These are phyloP conservation scores for Nylanderia fulva DNA, from an alignment of 1,140 invertebrate species.

Conservation along the genomic window DNA sequence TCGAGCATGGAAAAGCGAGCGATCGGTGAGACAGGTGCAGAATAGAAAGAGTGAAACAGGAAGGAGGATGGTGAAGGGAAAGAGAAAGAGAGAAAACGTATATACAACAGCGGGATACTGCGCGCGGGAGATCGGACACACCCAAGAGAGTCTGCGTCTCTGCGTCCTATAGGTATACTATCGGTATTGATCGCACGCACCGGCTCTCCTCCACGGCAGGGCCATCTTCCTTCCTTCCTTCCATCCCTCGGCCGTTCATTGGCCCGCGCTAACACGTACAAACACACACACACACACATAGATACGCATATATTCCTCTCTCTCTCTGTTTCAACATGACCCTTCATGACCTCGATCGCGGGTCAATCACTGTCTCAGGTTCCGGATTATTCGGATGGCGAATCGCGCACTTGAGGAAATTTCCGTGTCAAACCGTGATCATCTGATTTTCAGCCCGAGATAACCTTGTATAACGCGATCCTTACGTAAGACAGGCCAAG, in stretches of 20 bases:
- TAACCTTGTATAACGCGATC: neutral
- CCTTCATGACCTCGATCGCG: slow-evolving; percentile 25
- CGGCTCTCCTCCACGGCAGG: slow-evolving; percentile 55
- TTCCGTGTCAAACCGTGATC: neutral
- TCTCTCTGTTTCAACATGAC: neutral
- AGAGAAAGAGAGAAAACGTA: neutral
- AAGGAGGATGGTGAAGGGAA: too few relatives aligned
- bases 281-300: neutral
- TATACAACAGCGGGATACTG: slow-evolving; percentile 54
- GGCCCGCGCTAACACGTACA: slow-evolving; percentile 37
- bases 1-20: neutral
- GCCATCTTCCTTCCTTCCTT: slow-evolving; percentile 47
- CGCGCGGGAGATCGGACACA: slow-evolving; percentile 73
- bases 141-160: slow-evolving; percentile 71
- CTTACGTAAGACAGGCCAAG: neutral
- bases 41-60: slow-evolving; percentile 59
- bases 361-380: slow-evolving; percentile 9
- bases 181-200: slow-evolving; percentile 77
- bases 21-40: slow-evolving; percentile 3
- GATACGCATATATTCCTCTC: neutral
- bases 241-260: slow-evolving; percentile 46
- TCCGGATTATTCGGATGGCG: neutral
- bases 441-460: neutral
- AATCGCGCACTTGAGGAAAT: neutral
- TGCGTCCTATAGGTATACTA: slow-evolving; percentile 73